phyloP scores from a whole-genome alignment of 2,888 invertebrate species.

The Neuroscelio doddi region DNA sequence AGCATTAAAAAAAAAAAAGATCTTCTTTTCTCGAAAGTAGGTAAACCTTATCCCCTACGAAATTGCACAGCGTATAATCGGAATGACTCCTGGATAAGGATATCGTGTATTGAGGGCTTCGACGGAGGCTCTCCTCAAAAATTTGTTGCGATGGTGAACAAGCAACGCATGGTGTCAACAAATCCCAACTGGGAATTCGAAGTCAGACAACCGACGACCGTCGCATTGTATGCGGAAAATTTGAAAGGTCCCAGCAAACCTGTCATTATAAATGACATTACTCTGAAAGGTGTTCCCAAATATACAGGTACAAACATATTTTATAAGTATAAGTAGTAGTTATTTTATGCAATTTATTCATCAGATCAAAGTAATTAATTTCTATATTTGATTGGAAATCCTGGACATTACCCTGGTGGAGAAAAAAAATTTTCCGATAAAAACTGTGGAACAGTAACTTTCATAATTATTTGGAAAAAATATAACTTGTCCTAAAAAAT shows the following conservation, averaged over 20 bases:
- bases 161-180: constrained; percentile 62
- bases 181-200: constrained; percentile 68
- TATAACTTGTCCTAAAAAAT: no score
- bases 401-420: no score
- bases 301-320: constrained; percentile 57
- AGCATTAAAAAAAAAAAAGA: background rate
- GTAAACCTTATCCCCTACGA: constrained; percentile 89
- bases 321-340: no score
- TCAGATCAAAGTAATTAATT: no score
- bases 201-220: constrained; percentile 70
- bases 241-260: constrained; percentile 91
- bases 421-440: no score
- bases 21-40: constrained; percentile 71
- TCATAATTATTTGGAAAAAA: no score
- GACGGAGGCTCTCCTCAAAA: constrained; percentile 91
- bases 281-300: constrained; percentile 85
- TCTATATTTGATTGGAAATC: no score
- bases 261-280: constrained; percentile 86
- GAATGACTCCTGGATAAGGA: constrained; percentile 87
- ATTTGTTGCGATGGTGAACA: constrained; percentile 76
- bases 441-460: no score
- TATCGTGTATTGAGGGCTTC: constrained; percentile 91
- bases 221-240: constrained; percentile 89
- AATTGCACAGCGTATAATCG: constrained; percentile 92
- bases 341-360: constrained; percentile 21